Evolutionary conservation across 2,797 vertebrate genomes (phyloP).

Genomic region (Brachymystax lenok): DNA sequence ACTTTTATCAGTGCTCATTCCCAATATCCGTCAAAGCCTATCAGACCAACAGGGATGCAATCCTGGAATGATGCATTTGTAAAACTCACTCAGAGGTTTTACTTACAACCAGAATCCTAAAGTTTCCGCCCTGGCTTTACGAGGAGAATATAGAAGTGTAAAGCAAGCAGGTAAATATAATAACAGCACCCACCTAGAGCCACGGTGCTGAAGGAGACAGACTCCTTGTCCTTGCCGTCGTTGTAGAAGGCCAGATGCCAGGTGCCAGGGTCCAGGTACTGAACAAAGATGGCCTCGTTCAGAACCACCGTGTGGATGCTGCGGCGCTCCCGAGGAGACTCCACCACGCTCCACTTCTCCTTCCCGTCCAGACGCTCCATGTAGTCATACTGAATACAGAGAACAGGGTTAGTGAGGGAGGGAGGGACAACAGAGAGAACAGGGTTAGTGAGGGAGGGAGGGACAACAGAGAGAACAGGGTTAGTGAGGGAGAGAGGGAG

Average conservation of each 20-base stretch:
- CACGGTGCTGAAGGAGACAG: constrained; percentile 84
- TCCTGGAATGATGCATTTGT: not conserved
- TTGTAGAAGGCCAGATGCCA: constrained; percentile 92
- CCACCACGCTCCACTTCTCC: constrained; percentile 89
- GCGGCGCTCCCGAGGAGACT: constrained; percentile 82
- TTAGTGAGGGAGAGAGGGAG: no score
- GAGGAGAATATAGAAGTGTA: not conserved
- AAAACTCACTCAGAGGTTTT: not conserved
- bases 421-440: not conserved
- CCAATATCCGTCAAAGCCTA: not conserved
- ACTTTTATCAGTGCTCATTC: not conserved
- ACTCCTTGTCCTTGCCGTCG: constrained; percentile 86
- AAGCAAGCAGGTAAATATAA: not conserved
- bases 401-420: no score
- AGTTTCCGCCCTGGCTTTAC: no score
- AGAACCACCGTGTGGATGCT: constrained; percentile 87
- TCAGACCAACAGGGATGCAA: not conserved
- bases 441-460: not conserved
- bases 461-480: no score
- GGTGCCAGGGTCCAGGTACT: constrained; percentile 83
- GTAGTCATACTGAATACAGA: constrained; percentile 80
- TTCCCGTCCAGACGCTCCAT: constrained; percentile 90
- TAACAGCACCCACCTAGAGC: constrained; percentile 74
- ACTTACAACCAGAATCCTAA: not conserved
- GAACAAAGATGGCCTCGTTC: constrained; percentile 87